phyloP scores from a whole-genome alignment of 2,113 vertebrate genomes.

The Xenopus laevis region DNA sequence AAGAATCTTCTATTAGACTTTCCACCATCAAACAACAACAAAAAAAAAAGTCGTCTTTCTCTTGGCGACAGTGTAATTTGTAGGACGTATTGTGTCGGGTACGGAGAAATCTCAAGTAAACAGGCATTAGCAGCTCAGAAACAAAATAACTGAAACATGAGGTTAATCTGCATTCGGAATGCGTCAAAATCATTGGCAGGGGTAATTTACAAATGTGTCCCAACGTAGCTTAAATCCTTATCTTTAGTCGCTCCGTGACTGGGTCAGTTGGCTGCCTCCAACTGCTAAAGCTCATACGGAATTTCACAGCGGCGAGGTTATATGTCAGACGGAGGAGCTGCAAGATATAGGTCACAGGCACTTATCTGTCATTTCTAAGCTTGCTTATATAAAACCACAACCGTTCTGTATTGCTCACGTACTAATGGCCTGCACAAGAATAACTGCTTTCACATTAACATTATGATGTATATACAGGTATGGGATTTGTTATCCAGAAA shows the following conservation, averaged over 20 bases:
- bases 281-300: conserved; percentile 69
- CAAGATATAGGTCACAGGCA: conserved; percentile 78
- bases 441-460: too few species aligned
- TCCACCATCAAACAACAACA: neutral
- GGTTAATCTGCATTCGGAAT: conserved; percentile 63
- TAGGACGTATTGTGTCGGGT: conserved; percentile 54
- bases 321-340: conserved; percentile 67
- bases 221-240: conserved; percentile 70
- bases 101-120: conserved; percentile 45
- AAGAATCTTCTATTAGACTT: conserved; percentile 53
- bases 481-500: too few species aligned
- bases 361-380: conserved; percentile 76
- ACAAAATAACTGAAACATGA: conserved; percentile 59
- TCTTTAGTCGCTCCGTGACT: conserved; percentile 67
- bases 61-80: conserved; percentile 67
- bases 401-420: too few species aligned
- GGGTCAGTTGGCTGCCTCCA: conserved; percentile 67
- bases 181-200: conserved; percentile 65
- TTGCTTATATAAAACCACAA: conserved; percentile 72
- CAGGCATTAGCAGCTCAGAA: conserved; percentile 58
- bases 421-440: too few species aligned
- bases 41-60: conserved; percentile 54
- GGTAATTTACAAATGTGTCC: conserved; percentile 75
- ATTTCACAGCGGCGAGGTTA: conserved; percentile 72
- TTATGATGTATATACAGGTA: too few species aligned